Percentiles rank a stretch among this genome's conserved stretches.
Conservation (phyloP, 2,797 vertebrate species). For the Mormyrops attenuatus region DNA sequence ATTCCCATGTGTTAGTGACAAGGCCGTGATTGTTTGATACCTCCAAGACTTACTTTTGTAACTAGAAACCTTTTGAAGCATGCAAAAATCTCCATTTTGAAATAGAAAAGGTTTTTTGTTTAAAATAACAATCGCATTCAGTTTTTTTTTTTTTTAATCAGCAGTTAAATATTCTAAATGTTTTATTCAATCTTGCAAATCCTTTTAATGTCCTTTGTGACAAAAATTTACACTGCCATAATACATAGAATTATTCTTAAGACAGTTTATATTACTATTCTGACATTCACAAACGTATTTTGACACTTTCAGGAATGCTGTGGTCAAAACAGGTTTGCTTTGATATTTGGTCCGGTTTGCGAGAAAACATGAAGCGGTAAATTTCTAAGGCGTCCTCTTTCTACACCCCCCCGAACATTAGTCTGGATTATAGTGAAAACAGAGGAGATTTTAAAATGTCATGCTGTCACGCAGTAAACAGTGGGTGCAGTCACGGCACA, state of each 20-base stretch:
- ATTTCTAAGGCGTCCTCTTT: constrained; percentile 48
- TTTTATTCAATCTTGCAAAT: constrained; percentile 48
- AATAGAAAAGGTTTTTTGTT: not conserved
- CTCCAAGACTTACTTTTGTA: constrained; percentile 21
- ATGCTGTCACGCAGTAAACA: constrained; percentile 55
- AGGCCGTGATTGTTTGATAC: not conserved
- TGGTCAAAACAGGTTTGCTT: constrained; percentile 36
- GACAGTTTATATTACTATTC: constrained; percentile 37
- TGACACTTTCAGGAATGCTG: constrained; percentile 47
- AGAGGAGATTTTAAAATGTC: constrained; percentile 51
- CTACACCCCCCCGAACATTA: constrained; percentile 42
- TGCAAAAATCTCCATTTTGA: not conserved
- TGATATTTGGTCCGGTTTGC: constrained; percentile 60
- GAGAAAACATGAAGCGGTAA: constrained; percentile 45
- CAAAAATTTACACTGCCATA: constrained; percentile 15
- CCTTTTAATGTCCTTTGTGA: constrained; percentile 35
- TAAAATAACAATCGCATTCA: not conserved
- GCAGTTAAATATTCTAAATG: constrained; percentile 26
- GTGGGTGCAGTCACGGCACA: constrained; percentile 44
- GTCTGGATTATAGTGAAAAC: constrained; percentile 54
- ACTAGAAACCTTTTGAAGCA: not conserved
- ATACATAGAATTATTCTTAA: constrained; percentile 26
- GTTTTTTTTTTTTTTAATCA: not conserved
- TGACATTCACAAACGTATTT: constrained; percentile 35
- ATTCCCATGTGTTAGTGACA: not conserved